Conservation (phyloP, 2,888 invertebrate genomes). For the Candidula unifasciata region DNA sequence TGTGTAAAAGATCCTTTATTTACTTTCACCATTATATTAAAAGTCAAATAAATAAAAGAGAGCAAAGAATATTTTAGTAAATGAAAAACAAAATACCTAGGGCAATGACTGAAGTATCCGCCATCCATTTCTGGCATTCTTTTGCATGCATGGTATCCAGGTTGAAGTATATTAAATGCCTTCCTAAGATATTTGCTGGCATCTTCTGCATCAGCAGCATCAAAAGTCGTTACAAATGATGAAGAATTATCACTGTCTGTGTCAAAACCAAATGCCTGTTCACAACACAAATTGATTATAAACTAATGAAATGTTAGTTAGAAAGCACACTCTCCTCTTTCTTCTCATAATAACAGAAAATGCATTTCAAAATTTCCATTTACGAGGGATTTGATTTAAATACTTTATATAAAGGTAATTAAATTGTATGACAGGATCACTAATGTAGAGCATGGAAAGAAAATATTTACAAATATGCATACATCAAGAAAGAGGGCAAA, state of each 20-base stretch:
- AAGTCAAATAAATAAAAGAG: too few species aligned
- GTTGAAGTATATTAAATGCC: conserved; percentile 69
- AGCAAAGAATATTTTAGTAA: neutral
- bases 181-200: conserved; percentile 64
- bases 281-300: neutral
- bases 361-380: neutral
- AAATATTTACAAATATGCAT: too few species aligned
- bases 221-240: conserved; percentile 59
- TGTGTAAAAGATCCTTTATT: too few species aligned
- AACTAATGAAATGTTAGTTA: neutral
- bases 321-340: too few species aligned
- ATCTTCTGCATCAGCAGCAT: conserved; percentile 66
- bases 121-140: conserved; percentile 68
- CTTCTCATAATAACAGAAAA: neutral
- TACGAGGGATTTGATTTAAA: too few species aligned
- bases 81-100: conserved; percentile 57
- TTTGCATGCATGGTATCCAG: conserved; percentile 72
- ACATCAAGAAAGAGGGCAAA: too few species aligned
- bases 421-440: too few species aligned
- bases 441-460: too few species aligned
- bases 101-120: conserved; percentile 73
- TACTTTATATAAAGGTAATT: too few species aligned
- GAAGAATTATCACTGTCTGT: conserved; percentile 56
- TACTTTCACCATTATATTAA: too few species aligned
- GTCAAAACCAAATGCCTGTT: conserved; percentile 56